Evolutionary conservation across 2,113 vertebrate species (phyloP).

Genomic region (Athene noctua): DNA sequence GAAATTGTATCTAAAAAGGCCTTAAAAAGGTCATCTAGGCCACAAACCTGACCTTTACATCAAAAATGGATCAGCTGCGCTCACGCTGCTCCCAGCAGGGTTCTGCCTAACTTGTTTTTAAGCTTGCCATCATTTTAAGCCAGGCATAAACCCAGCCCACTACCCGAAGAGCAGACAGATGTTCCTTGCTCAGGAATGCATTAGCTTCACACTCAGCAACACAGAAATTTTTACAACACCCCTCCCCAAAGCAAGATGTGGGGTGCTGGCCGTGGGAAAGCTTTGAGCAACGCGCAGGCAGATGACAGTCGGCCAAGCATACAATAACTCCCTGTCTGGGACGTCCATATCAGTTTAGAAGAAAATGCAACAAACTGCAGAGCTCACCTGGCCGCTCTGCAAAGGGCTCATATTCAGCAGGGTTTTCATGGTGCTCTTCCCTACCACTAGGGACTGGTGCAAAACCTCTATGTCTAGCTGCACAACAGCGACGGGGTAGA

Average conservation of each 20-base stretch:
- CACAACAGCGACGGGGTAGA: constrained; percentile 71
- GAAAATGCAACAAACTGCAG: not conserved
- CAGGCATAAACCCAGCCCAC: not conserved
- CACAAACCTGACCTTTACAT: not conserved
- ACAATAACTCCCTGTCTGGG: not conserved
- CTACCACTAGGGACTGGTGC: constrained; percentile 69
- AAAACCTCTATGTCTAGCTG: constrained; percentile 78
- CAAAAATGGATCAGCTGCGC: not conserved
- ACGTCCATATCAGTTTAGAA: not conserved
- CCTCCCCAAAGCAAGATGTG: not conserved
- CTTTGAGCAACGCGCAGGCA: not conserved
- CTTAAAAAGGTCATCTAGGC: not conserved
- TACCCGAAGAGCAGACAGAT: not conserved
- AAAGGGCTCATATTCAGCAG: constrained; percentile 69
- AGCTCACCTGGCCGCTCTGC: constrained; percentile 74
- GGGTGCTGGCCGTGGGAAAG: not conserved
- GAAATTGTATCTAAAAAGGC: not conserved
- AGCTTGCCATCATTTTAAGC: not conserved
- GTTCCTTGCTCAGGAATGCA: not conserved
- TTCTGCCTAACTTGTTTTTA: not conserved
- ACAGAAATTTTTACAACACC: not conserved
- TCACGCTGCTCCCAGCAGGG: not conserved
- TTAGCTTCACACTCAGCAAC: not conserved
- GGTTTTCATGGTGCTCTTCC: constrained; percentile 69
- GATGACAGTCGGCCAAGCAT: not conserved